Evolutionary conservation across 2,797 vertebrate genomes (phyloP).

Genomic region (Crax fasciolata): DNA sequence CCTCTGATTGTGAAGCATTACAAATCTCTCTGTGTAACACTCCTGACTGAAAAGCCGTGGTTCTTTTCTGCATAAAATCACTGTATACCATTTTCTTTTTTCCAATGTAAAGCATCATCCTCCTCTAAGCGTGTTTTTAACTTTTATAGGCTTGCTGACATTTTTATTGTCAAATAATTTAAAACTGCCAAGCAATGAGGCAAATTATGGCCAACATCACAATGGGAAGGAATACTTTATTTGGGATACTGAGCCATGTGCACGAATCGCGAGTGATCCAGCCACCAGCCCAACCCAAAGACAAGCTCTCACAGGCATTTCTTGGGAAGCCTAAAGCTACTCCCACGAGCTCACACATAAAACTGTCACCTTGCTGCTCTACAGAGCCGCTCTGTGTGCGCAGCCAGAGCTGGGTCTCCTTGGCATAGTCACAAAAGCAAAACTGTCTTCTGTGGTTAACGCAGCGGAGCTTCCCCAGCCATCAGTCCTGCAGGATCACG

Average conservation of each 20-base stretch:
- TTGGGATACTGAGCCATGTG: slow-evolving; percentile 50
- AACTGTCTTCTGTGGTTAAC: background rate
- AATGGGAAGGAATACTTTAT: slow-evolving; percentile 64
- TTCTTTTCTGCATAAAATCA: slow-evolving; percentile 19
- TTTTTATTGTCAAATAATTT: slow-evolving; percentile 71
- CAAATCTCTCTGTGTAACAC: background rate
- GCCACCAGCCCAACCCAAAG: slow-evolving; percentile 38
- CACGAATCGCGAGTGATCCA: slow-evolving; percentile 26
- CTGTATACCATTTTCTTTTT: background rate
- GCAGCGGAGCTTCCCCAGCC: fast-evolving
- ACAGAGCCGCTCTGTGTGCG: background rate
- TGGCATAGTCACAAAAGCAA: background rate
- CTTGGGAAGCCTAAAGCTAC: background rate
- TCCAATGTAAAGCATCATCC: slow-evolving; percentile 28
- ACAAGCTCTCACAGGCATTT: slow-evolving; percentile 60
- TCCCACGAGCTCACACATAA: slow-evolving; percentile 12
- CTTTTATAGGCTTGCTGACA: slow-evolving; percentile 72
- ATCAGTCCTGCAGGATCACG: background rate
- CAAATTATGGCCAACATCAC: slow-evolving; percentile 68
- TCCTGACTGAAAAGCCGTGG: background rate
- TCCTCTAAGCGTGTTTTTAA: slow-evolving; percentile 60
- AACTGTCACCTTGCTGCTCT: slow-evolving; percentile 30
- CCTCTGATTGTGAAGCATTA: slow-evolving; percentile 6
- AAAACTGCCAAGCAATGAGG: slow-evolving; percentile 70
- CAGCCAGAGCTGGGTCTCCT: background rate